Conservation (phyloP, 2,888 invertebrate genomes). For the Carabus problematicus region DNA sequence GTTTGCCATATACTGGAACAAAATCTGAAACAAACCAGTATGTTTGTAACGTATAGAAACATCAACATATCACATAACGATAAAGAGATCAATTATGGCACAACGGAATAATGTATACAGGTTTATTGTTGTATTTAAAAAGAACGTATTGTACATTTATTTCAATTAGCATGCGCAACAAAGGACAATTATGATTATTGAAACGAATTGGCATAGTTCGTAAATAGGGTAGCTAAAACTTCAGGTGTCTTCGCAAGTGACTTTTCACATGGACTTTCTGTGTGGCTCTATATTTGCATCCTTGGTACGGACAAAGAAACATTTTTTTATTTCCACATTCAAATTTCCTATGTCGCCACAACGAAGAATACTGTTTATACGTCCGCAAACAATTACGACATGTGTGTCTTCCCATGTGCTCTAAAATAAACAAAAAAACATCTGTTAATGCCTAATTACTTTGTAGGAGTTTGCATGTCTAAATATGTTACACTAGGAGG, state of each 20-base stretch:
- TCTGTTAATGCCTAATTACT: background rate
- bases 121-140: background rate
- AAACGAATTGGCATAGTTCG: too few relatives aligned
- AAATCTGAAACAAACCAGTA: constrained; percentile 6
- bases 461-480: too few relatives aligned
- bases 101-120: background rate
- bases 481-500: too few relatives aligned
- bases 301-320: constrained; percentile 22
- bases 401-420: background rate
- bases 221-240: background rate
- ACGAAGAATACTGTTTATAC: constrained; percentile 41
- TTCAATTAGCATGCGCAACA: too few relatives aligned
- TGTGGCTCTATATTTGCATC: constrained; percentile 20
- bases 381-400: constrained; percentile 43
- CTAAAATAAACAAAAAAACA: constrained; percentile 14
- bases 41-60: background rate
- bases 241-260: constrained; percentile 24
- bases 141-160: background rate
- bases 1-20: constrained; percentile 23
- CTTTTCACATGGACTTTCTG: constrained; percentile 19
- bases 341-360: constrained; percentile 45
- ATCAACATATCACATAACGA: background rate
- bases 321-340: constrained; percentile 39
- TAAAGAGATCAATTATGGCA: background rate
- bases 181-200: too few relatives aligned